Evolutionary conservation across 2,113 vertebrate species (phyloP).

Genomic region (Gambusia affinis): DNA sequence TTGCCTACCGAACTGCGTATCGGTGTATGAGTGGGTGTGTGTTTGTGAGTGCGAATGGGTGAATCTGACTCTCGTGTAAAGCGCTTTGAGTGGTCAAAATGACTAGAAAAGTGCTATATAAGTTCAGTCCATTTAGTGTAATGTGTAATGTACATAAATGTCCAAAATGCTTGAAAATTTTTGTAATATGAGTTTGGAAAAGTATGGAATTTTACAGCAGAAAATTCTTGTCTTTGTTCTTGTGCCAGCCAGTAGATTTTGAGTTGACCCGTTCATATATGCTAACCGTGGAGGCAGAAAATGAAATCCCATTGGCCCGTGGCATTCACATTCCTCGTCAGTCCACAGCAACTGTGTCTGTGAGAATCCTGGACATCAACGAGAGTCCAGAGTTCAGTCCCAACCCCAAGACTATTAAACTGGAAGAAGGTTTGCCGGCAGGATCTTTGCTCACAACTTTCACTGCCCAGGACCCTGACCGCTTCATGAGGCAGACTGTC

Average conservation of each 20-base stretch:
- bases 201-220: too few relatives aligned
- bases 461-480: slow-evolving; percentile 92
- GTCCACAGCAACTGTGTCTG: slow-evolving; percentile 93
- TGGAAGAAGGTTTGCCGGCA: slow-evolving; percentile 90
- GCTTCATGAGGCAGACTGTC: slow-evolving; percentile 88
- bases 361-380: slow-evolving; percentile 93
- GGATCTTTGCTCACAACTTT: slow-evolving; percentile 86
- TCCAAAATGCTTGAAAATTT: too few relatives aligned
- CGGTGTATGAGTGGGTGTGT: too few relatives aligned
- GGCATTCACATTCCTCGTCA: slow-evolving; percentile 93
- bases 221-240: neutral
- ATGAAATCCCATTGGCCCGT: slow-evolving; percentile 91
- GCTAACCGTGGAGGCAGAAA: slow-evolving; percentile 92
- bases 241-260: slow-evolving; percentile 91
- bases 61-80: too few relatives aligned
- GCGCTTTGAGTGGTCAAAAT: too few relatives aligned
- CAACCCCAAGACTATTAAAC: slow-evolving; percentile 89
- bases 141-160: too few relatives aligned
- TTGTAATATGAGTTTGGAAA: too few relatives aligned
- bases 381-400: slow-evolving; percentile 93
- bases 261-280: slow-evolving; percentile 91
- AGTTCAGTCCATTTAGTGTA: too few relatives aligned
- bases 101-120: too few relatives aligned
- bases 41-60: too few relatives aligned
- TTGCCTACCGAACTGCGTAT: too few relatives aligned